Evolutionary conservation across 1,140 invertebrate species (phyloP).

Genomic region (Cherax quadricarinatus): DNA sequence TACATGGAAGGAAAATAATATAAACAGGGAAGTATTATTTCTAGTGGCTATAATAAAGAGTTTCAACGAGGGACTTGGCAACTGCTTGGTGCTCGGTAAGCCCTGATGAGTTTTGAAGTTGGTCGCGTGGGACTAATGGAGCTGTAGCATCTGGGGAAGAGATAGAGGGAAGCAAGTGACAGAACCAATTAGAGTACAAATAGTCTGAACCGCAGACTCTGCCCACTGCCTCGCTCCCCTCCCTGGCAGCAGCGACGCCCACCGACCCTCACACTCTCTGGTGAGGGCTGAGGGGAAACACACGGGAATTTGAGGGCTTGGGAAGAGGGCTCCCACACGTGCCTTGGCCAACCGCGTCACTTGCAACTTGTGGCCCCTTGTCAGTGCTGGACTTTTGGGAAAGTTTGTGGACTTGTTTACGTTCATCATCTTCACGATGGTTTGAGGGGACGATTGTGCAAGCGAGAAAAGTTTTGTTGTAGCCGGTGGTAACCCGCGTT

Average conservation of each 20-base stretch:
- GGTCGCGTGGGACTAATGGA: constrained; percentile 72
- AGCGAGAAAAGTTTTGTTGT: not conserved
- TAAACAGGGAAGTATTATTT: not conserved
- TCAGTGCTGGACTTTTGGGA: not conserved
- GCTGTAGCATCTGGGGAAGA: constrained; percentile 72
- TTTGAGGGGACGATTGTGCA: not conserved
- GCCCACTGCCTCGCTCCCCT: constrained; percentile 19
- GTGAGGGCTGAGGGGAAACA: constrained; percentile 30
- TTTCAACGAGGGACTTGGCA: not conserved
- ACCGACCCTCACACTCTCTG: constrained; percentile 3
- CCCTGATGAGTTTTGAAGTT: constrained; percentile 61
- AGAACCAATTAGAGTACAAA: constrained; percentile 73
- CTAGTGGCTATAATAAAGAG: not conserved
- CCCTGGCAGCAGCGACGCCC: constrained; percentile 37
- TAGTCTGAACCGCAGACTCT: constrained; percentile 56
- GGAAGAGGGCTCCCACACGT: not conserved
- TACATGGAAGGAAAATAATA: not conserved
- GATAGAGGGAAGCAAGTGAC: constrained; percentile 71
- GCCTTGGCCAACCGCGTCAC: not conserved
- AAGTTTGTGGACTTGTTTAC: not conserved
- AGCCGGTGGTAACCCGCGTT: not conserved
- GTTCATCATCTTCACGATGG: not conserved
- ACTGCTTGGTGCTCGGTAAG: constrained; percentile 24
- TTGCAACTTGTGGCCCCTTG: constrained; percentile 6
- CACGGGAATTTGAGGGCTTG: constrained; percentile 7